Evolutionary conservation across 2,797 vertebrate genomes (phyloP).

Genomic region (Forpus xanthops): DNA sequence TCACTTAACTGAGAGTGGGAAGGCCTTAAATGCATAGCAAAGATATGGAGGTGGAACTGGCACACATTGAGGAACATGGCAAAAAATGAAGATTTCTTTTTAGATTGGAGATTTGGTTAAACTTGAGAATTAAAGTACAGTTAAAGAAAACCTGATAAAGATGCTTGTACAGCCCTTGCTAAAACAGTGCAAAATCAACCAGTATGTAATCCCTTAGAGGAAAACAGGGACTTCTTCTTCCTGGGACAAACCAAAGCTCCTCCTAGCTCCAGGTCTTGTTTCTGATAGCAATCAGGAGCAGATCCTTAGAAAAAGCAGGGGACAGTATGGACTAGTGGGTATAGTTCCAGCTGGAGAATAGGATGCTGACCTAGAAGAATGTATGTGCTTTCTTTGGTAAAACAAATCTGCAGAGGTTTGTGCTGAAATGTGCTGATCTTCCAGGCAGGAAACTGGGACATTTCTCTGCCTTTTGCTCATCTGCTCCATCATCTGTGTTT

Average conservation of each 20-base stretch:
- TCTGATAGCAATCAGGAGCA: neutral
- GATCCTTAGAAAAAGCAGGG: neutral
- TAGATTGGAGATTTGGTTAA: neutral
- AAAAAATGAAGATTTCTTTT: neutral
- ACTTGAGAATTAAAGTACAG: neutral
- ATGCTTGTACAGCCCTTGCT: neutral
- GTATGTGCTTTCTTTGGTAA: accelerated
- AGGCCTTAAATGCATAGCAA: neutral
- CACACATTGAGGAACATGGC: neutral
- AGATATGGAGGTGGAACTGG: neutral
- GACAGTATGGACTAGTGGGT: neutral
- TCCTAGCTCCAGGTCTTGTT: neutral
- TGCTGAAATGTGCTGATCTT: neutral
- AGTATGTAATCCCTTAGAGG: neutral
- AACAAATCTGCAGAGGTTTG: neutral
- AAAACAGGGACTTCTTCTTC: neutral
- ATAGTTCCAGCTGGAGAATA: neutral
- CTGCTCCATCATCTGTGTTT: neutral
- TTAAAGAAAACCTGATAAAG: neutral
- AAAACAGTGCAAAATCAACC: neutral
- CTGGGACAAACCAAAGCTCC: neutral
- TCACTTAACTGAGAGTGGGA: neutral
- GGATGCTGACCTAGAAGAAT: neutral
- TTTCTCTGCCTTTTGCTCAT: neutral
- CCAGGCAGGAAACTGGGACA: neutral